A percentile compares a stretch with the other conserved stretches of the same genome.
phyloP scores from a whole-genome alignment of 2,113 vertebrate genomes.

The Colistium nudipinnis region DNA sequence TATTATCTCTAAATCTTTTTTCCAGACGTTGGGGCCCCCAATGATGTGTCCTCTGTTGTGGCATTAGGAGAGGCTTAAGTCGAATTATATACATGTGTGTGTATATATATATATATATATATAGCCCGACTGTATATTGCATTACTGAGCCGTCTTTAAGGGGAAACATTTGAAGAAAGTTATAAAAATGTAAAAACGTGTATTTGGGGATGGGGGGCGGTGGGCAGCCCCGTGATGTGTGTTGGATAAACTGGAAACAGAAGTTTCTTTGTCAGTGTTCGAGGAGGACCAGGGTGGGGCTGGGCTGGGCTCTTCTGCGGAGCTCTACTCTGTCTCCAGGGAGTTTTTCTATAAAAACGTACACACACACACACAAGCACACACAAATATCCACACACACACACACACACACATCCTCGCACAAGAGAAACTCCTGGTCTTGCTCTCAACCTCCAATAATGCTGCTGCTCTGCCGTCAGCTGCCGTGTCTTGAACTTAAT shows the following conservation, averaged over 20 bases:
- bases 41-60: conserved; percentile 37
- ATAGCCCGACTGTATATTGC: conserved; percentile 35
- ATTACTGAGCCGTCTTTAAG: conserved; percentile 16
- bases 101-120: too few species aligned
- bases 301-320: conserved; percentile 32
- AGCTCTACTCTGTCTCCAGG: conserved; percentile 52
- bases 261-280: conserved; percentile 76
- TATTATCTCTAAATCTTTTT: conserved; percentile 65
- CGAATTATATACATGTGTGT: too few species aligned
- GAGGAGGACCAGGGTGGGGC: conserved; percentile 27
- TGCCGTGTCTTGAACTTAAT: conserved; percentile 3
- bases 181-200: conserved; percentile 44
- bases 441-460: background rate
- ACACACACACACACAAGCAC: conserved; percentile 28
- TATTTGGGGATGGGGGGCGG: conserved; percentile 35
- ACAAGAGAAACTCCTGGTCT: conserved; percentile 23
- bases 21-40: conserved; percentile 36
- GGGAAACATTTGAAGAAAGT: conserved; percentile 44
- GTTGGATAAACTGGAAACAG: conserved; percentile 75
- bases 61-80: conserved; percentile 33
- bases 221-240: conserved; percentile 63
- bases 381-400: conserved; percentile 28
- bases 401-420: conserved; percentile 18
- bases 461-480: background rate
- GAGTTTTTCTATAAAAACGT: conserved; percentile 58